Evolutionary conservation across 2,113 vertebrate species (phyloP), one percentile per base, ranked within the genome.

Genomic region (Larimichthys crocea): DNA sequence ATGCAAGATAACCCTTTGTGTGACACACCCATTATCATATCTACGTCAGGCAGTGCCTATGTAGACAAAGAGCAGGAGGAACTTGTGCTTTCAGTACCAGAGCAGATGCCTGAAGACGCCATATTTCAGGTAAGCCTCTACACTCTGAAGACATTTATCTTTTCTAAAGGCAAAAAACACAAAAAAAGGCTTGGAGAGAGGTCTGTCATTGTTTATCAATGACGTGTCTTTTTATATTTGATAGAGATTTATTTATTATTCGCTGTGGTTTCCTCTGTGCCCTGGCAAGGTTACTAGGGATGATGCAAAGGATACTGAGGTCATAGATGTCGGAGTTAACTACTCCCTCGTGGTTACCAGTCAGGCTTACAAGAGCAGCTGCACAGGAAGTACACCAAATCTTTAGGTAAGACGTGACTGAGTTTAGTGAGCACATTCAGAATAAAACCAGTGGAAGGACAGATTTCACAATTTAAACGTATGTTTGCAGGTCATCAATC

Each of bases 81-180:
- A 12, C 53, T 59, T 29, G 44, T 74, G 74, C 16, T 53, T 40
- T 62, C 35, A 48, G n/a, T 59, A 5, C 59, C 59, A 11, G 60
- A 85, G 66, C 29, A 83, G 44, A 53, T 68, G 76, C 76, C 76
- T 1, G 42, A 69, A 44, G 73, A 61, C 29, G 40, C 19, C 20
- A 56, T 75, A 53, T 11, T 10, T 63, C 64, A 85, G 83, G 89
- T 91, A 82, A 86, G 55, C 5, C 9, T 72, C 10, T 1, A 8
- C 40, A 50, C 1, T 44, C 31, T 52, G 19, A 62, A 53, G 50
- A 14, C 10, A 20, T 19, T 49, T n/a, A 44, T 5, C 10, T 29
- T 22, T 40, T 60, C 3, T 60, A 10, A 26, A 68, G 50, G 20
- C 9, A 46, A 29, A 22, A 57, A 10, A 48, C 19, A 5, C 5